Evolutionary conservation across 2,113 vertebrate species (phyloP).

Genomic region (Vimba vimba): DNA sequence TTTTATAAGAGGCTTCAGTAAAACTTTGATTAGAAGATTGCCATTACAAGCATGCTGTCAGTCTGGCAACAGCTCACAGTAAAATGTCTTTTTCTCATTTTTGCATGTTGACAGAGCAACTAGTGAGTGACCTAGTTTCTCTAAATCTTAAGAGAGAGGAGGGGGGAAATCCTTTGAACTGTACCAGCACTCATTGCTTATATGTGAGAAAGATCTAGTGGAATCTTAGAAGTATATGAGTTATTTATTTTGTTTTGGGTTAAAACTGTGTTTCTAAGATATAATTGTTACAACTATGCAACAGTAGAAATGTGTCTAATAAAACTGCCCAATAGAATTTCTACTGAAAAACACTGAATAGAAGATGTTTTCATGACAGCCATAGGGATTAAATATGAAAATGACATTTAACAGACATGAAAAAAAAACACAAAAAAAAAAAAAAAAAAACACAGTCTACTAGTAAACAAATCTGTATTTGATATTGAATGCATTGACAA

Average conservation of each 20-base stretch:
- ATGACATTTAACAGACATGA: neutral
- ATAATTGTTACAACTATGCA: neutral
- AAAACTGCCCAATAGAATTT: neutral
- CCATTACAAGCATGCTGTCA: neutral
- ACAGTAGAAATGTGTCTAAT: neutral
- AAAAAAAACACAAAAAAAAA: neutral
- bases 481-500: neutral
- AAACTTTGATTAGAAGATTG: conserved; percentile 23
- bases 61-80: conserved; percentile 18
- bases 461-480: neutral
- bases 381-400: neutral
- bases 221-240: neutral
- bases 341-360: neutral
- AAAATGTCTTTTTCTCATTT: conserved; percentile 5
- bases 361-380: neutral
- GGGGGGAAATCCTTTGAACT: conserved; percentile 64
- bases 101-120: conserved; percentile 72
- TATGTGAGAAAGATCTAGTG: neutral
- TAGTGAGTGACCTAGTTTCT: conserved; percentile 69
- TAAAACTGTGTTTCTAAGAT: neutral
- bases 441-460: neutral
- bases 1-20: neutral
- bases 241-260: neutral
- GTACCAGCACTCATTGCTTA: conserved; percentile 55
- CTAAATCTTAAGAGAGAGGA: conserved; percentile 49